phyloP scores from a whole-genome alignment of 2,888 invertebrate species.

The Dasypolia templi region DNA sequence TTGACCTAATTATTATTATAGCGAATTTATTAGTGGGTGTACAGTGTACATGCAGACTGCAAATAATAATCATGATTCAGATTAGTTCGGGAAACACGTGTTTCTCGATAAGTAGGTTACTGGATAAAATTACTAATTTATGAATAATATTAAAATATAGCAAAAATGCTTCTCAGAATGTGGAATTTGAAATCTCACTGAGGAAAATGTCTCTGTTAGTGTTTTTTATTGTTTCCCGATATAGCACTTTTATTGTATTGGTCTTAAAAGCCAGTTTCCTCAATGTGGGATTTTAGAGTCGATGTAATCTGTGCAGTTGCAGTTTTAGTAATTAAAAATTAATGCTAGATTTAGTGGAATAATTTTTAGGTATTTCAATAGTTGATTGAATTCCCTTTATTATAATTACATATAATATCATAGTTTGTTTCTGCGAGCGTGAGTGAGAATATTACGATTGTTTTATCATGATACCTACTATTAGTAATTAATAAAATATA shows the following conservation, averaged over 20 bases:
- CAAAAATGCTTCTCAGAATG: constrained; percentile 2
- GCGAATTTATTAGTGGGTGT: constrained; percentile 7
- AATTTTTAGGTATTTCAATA: no score
- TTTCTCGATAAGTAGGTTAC: constrained; percentile 3
- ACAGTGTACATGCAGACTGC: not conserved
- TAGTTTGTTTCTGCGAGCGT: no score
- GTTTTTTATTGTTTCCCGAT: not conserved
- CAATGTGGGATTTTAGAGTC: not conserved
- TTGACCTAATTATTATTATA: constrained; percentile 9
- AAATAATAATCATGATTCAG: constrained; percentile 22
- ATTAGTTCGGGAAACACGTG: constrained; percentile 3
- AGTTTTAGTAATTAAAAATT: no score
- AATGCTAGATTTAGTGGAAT: no score
- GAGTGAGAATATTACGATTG: no score
- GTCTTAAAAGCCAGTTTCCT: not conserved
- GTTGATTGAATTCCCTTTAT: no score
- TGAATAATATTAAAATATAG: not conserved
- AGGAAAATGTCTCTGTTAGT: constrained; percentile 9
- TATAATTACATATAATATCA: no score
- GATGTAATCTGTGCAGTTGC: no score
- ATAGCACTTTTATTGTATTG: not conserved
- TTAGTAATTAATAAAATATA: no score
- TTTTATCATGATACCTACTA: no score
- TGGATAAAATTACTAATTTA: not conserved
- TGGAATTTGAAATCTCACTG: not conserved